These are phyloP conservation scores for Odocoileus hemionus DNA, from an alignment of 2,113 vertebrate species.

Conservation along the genomic window DNA sequence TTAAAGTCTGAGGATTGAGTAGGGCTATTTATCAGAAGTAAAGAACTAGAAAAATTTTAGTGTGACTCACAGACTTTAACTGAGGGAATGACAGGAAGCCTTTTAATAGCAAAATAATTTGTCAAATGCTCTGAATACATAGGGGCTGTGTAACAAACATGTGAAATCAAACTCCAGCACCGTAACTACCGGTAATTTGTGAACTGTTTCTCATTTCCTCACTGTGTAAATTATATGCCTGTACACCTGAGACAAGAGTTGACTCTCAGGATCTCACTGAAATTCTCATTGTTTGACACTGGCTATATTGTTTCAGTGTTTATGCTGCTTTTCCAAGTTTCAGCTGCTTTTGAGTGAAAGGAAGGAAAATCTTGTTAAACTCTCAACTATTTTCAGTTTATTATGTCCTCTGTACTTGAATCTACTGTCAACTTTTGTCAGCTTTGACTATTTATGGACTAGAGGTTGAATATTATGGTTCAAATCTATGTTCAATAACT, in stretches of 20 bases:
- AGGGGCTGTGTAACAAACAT: conserved; percentile 46
- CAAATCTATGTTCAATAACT: not conserved
- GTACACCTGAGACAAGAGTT: conserved; percentile 49
- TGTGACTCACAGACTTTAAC: conserved; percentile 35
- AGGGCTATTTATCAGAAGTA: conserved; percentile 54
- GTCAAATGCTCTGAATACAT: conserved; percentile 28
- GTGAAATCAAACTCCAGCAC: conserved; percentile 50
- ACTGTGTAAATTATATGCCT: conserved; percentile 54
- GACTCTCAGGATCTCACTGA: not conserved
- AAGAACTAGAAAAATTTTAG: conserved; percentile 47
- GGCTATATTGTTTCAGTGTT: conserved; percentile 31
- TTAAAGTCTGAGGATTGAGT: conserved; percentile 19
- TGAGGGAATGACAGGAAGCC: conserved; percentile 40
- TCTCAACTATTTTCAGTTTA: conserved; percentile 27
- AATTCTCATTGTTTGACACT: conserved; percentile 19
- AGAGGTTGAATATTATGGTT: not conserved
- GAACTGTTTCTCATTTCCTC: conserved; percentile 55
- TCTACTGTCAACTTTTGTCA: not conserved
- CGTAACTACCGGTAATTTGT: conserved; percentile 59
- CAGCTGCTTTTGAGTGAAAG: conserved; percentile 49
- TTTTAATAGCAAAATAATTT: conserved; percentile 64
- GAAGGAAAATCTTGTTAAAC: conserved; percentile 28
- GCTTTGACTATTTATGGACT: conserved; percentile 26
- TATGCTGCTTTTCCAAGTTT: conserved; percentile 40
- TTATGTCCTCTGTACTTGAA: conserved; percentile 25